Evolutionary conservation across 2,113 vertebrate species (phyloP).

Genomic region (Manacus vitellinus): DNA sequence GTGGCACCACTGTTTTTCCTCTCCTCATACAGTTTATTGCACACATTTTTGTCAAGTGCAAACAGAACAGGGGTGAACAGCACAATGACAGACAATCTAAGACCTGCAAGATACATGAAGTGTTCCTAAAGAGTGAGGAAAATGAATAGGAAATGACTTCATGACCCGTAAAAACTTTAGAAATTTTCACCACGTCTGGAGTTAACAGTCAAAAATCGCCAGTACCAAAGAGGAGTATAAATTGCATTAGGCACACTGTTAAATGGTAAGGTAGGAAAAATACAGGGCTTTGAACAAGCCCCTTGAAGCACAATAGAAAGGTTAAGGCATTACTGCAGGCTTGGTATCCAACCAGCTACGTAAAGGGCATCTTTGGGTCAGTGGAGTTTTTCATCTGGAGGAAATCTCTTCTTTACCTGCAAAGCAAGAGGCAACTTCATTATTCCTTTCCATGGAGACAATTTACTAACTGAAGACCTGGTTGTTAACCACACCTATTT

Average conservation of each 20-base stretch:
- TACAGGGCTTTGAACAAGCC: conserved; percentile 4
- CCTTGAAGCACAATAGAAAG: not conserved
- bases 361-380: conserved; percentile 54
- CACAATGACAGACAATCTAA: not conserved
- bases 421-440: conserved; percentile 71
- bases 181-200: not conserved
- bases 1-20: not conserved
- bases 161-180: not conserved
- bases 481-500: not conserved
- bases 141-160: not conserved
- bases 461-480: not conserved
- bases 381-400: conserved; percentile 39
- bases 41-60: not conserved
- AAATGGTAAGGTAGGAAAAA: not conserved
- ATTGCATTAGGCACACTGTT: conserved; percentile 31
- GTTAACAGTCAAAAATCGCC: not conserved
- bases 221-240: not conserved
- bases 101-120: not conserved
- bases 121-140: not conserved
- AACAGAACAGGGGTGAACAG: not conserved
- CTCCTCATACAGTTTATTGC: not conserved
- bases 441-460: conserved; percentile 10
- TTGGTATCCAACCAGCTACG: not conserved
- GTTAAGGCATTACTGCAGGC: conserved; percentile 68
- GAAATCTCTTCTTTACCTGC: conserved; percentile 68